Evolutionary conservation across 2,888 invertebrate genomes (phyloP).

Genomic region (Dione juno): DNA sequence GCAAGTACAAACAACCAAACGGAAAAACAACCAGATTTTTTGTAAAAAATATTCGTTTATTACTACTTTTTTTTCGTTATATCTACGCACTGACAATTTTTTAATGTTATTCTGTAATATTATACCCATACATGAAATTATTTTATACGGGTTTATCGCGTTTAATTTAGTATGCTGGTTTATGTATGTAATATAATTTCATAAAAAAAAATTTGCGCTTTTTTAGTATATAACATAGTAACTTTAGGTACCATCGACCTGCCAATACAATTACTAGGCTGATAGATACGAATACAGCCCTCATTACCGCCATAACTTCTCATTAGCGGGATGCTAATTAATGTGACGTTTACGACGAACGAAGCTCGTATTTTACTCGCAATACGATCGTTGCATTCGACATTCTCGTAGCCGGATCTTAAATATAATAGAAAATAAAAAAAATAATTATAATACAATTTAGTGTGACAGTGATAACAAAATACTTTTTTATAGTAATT

Average conservation of each 20-base stretch:
- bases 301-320: constrained; percentile 83
- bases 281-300: constrained; percentile 72
- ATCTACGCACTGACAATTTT: no score
- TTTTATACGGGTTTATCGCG: background rate
- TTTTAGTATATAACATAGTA: background rate
- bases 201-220: background rate
- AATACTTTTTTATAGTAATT: background rate
- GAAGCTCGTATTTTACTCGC: constrained; percentile 59
- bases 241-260: constrained; percentile 1
- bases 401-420: constrained; percentile 36
- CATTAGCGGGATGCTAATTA: constrained; percentile 83
- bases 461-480: background rate
- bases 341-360: constrained; percentile 79
- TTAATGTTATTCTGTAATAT: no score
- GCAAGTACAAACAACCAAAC: no score
- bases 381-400: constrained; percentile 41
- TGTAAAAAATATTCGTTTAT: no score
- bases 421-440: constrained; percentile 11
- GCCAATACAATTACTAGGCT: constrained; percentile 44
- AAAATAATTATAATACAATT: background rate
- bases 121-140: no score
- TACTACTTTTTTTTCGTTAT: no score
- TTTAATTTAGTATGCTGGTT: background rate
- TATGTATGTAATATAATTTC: no score
- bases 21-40: no score